These are phyloP conservation scores for Selene dorsalis DNA, from an alignment of 2,797 vertebrate genomes.

Conservation along the genomic window DNA sequence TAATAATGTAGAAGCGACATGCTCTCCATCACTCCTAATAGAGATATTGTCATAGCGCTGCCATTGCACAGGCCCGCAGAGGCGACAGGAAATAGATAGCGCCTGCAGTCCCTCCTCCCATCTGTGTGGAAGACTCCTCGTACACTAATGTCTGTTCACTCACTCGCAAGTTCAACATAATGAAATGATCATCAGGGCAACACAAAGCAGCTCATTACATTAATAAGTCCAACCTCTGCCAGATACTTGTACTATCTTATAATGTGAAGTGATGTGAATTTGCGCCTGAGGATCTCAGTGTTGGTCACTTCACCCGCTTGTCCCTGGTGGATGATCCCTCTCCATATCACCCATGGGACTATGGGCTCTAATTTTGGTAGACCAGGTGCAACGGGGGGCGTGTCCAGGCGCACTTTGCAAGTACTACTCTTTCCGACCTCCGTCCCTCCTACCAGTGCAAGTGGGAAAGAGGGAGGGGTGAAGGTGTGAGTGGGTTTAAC, in stretches of 20 bases:
- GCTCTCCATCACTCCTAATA: constrained; percentile 83
- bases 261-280: neutral
- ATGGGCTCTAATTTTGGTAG: too few relatives aligned
- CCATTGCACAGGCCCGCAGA: constrained; percentile 65
- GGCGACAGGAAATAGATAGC: constrained; percentile 68
- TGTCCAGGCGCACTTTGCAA: too few relatives aligned
- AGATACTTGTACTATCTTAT: neutral
- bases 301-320: neutral
- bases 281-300: neutral
- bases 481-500: too few relatives aligned
- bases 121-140: constrained; percentile 20
- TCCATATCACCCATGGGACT: neutral
- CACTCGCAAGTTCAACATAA: constrained; percentile 3
- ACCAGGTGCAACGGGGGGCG: too few relatives aligned
- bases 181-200: constrained; percentile 5
- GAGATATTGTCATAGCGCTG: constrained; percentile 79
- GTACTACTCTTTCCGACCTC: too few relatives aligned
- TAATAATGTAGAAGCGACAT: constrained; percentile 77
- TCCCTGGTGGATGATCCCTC: neutral
- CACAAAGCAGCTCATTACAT: constrained; percentile 6
- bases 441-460: too few relatives aligned
- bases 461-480: too few relatives aligned
- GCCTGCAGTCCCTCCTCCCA: constrained; percentile 45
- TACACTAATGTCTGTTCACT: constrained; percentile 16
- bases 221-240: constrained; percentile 5